Base-by-base conservation (phyloP, 2,797 vertebrate species). In the Tarsius wallacei region DNA sequence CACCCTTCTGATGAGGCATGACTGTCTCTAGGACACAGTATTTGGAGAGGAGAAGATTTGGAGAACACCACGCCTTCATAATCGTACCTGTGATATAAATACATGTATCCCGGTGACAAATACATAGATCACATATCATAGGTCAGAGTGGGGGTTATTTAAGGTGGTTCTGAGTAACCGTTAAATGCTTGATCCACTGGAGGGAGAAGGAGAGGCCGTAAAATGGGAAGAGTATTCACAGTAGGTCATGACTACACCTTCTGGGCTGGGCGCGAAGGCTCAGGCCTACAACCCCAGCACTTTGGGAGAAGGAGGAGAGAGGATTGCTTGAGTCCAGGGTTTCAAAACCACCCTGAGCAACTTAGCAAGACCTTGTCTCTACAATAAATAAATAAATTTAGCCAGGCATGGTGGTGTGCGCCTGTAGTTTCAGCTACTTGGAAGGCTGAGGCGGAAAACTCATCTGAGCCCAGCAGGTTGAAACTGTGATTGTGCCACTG, bases 1-100 rank as follows among this genome's bases (percentile, higher is more conserved):
- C 78, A 97, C 94, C 89, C 90, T 97, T 94, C 87, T 96, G 88
- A 96, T 97, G 91, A 97, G 95, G 88, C 93, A 84, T 96, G 85
- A 94, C 53, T 97, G 78, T 97, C 98, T 95, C 96, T 96, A 97
- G 70, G 96, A 96, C 95, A 4, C 0, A 78, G 70, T 91, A 81
- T 57, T 97, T 84, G 57, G 93, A 95, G 71, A 74, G 77, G 77
- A 77, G 87, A 83, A 87, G 85, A 86, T 74, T 53, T 77, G 74
- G 81, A 81, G 66, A 82, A 53, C 31, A 33, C 71, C 68, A 36
- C 0, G 5, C 6, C 47, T 88, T 59, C 21, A n/a, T 92, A 93
- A 64, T 28, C 78, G 17, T 90, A 84, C 53, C 91, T 83, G 16
- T 33, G 24, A 86, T 59, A 64, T 87, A 77, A 96, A 94, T 90